Evolutionary conservation across 2,113 vertebrate genomes (phyloP), one percentile per base, ranked within the genome.

Genomic region (Eupsittula cactorum): DNA sequence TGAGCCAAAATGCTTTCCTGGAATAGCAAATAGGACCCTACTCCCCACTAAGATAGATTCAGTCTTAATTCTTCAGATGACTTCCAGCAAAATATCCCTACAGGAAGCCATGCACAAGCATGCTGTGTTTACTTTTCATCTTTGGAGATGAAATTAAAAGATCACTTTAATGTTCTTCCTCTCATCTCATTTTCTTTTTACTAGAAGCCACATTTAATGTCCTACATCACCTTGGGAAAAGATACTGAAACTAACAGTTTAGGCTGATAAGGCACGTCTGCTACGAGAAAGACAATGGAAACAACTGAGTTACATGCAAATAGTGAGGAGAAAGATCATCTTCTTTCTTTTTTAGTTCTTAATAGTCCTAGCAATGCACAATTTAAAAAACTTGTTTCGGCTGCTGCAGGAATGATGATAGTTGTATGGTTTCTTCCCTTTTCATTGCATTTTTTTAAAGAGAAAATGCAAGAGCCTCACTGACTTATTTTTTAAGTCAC

Each of bases 121-220:
- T 37, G 35, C 39, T 90, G 73, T 85, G 53, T 77, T 88, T 81
- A 49, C 53, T 91, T 86, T 84, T 90, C 74, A 49, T 93, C 65
- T 92, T 57, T 20, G 27, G 64, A 81, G 60, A 46, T 52, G 44
- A 89, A 94, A 92, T 92, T 67, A 88, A 77, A 94, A 68, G 68
- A 80, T 70, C 39, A 4, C 16, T 88, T 57, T 60, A 52, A 29
- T 67, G 28, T 52, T 67, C 39, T 73, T 77, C 63, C 52, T 74
- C 53, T 67, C 49, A 82, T 80, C 49, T 88, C 62, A 62, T 57
- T 91, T 86, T 47, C 27, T 14, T 74, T 89, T 82, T 50, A 41
- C 52, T 31, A 23, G 55, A 77, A 93, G 31, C 42, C 75, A 37
- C 35, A 69, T 57, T 35, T 80, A 69, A 85, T 47, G 49, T 76